Evolutionary conservation across 2,888 invertebrate species (phyloP), one percentile per base, ranked within the genome.

Genomic region (Phytoseiulus persimilis): DNA sequence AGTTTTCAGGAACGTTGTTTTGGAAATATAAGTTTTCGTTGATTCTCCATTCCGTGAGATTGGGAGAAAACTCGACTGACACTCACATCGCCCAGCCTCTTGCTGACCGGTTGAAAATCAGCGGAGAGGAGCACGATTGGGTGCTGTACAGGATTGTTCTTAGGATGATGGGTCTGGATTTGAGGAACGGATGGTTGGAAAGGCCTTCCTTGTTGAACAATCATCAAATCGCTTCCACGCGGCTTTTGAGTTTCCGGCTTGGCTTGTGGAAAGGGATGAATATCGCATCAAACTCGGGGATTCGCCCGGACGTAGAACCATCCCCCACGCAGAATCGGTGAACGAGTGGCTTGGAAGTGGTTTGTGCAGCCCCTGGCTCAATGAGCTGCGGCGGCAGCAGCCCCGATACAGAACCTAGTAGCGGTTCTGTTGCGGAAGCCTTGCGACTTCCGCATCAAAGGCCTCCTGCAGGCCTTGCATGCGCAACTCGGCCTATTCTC

Each of bases 11-110:
- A n/a, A 9, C 18, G n/a, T 6, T 9, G 9, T 39, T 39, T 39
- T 39, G 39, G 33, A n/a, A 33, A 45, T 33, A 87, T 31, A 32
- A 6, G 11, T 31, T 0, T n/a, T 39, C 18, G 87, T n/a, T 39
- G 18, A 39, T 14, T 39, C 5, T 28, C 31, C 2, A 33, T 33
- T 32, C 87, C 39, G 9, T 9, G 9, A 39, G 65, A 65, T 65
- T 14, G 65, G 2, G 18, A 23, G 31, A 18, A 31, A 32, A 32
- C 28, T 28, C 23, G 31, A 32, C 39, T 3, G 28, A n/a, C n/a
- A 87, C 87, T 87, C 33, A 87, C 87, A 45, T 87, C 87, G 32
- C 32, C 87, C 87, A 87, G 3, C 31, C 87, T 33, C 33, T 32
- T 87, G 23, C 33, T 31, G 11, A 87, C 32, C 23, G 87, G 87